phyloP scores from a whole-genome alignment of 2,888 invertebrate species.

The Ommatoiulus sabulosus region DNA sequence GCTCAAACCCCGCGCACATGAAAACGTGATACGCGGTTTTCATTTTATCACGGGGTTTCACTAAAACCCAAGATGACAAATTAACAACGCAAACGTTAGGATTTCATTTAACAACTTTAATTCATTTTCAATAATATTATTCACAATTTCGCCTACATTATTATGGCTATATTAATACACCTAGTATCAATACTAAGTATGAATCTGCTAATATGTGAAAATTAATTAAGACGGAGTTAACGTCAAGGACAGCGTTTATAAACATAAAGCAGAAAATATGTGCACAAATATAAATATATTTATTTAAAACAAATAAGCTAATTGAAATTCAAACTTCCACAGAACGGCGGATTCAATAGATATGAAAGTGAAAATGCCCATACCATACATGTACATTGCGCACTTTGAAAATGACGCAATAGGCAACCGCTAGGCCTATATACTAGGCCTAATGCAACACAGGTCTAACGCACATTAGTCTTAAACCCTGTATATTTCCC shows the following conservation, averaged over 20 bases:
- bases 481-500: background rate
- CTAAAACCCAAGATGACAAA: background rate
- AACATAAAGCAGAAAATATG: background rate
- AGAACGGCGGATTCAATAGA: background rate
- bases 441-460: background rate
- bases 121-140: background rate
- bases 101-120: background rate
- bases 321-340: background rate
- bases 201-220: background rate
- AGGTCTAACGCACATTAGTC: background rate
- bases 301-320: background rate
- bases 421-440: background rate
- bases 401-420: background rate
- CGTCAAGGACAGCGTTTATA: background rate
- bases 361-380: background rate
- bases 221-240: background rate
- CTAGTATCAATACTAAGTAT: background rate
- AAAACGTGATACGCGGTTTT: constrained; percentile 16
- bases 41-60: background rate
- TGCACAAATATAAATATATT: background rate
- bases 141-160: background rate
- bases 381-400: background rate
- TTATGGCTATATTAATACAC: background rate
- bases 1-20: constrained; percentile 39
- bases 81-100: background rate